These are phyloP conservation scores for Anser brachyrhynchus DNA, from an alignment of 2,113 vertebrate genomes.

Conservation along the genomic window DNA sequence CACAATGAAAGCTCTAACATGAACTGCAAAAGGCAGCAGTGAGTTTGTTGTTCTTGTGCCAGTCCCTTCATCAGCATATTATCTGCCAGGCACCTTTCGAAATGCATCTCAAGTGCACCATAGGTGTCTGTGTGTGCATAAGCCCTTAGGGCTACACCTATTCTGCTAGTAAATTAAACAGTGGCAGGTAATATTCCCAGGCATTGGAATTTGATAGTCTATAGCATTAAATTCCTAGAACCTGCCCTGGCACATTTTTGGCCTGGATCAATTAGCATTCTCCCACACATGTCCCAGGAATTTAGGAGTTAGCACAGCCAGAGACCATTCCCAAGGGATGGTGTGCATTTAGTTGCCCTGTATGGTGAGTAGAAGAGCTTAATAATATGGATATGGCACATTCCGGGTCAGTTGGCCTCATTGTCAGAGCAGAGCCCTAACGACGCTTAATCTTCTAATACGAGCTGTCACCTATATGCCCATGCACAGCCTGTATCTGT, in stretches of 20 bases:
- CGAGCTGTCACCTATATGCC: background rate
- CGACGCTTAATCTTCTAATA: background rate
- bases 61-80: background rate
- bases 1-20: background rate
- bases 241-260: slow-evolving; percentile 65
- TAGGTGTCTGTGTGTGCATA: background rate
- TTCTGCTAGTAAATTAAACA: slow-evolving; percentile 42
- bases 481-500: background rate
- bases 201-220: slow-evolving; percentile 56
- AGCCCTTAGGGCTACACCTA: slow-evolving; percentile 57
- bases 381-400: background rate
- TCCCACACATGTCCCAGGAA: slow-evolving; percentile 40
- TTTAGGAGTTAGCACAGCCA: background rate
- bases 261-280: slow-evolving; percentile 41
- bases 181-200: slow-evolving; percentile 56
- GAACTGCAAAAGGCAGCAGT: background rate
- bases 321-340: slow-evolving; percentile 13
- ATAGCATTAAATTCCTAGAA: slow-evolving; percentile 50
- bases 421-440: background rate
- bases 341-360: rapidly evolving
- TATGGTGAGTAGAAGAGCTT: background rate
- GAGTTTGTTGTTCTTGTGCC: background rate
- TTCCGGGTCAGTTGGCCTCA: slow-evolving; percentile 7
- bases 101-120: background rate
- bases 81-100: slow-evolving; percentile 11